Evolutionary conservation across 2,797 vertebrate species (phyloP).

Genomic region (Myripristis jacobus): DNA sequence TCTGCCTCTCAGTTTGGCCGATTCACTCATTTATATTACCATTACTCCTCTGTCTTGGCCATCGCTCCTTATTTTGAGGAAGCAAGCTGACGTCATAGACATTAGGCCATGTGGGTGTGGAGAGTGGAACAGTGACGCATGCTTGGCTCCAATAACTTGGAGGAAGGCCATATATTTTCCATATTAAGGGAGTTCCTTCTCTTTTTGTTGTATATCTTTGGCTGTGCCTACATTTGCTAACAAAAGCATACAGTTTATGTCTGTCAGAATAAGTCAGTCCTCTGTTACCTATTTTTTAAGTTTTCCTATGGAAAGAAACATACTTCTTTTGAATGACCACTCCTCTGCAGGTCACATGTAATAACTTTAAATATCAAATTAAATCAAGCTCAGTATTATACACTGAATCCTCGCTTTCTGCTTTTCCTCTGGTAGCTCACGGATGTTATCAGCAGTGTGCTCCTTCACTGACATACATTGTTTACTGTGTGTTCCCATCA

Average conservation of each 20-base stretch:
- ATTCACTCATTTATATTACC: conserved; percentile 28
- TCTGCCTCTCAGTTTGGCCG: conserved; percentile 13
- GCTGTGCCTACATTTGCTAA: conserved; percentile 22
- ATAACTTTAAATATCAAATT: conserved; percentile 11
- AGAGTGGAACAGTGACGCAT: conserved; percentile 75
- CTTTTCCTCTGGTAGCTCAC: not conserved
- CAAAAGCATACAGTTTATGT: conserved; percentile 16
- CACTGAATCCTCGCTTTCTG: not conserved
- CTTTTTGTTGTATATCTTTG: conserved; percentile 55
- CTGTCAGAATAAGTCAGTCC: conserved; percentile 1
- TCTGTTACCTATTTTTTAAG: not conserved
- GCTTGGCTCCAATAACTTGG: conserved; percentile 65
- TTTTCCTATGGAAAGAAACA: conserved; percentile 2
- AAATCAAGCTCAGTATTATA: conserved; percentile 14
- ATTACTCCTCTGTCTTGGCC: conserved; percentile 29
- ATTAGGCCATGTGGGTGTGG: conserved; percentile 76
- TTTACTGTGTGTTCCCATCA: conserved; percentile 54
- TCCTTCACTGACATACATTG: conserved; percentile 11
- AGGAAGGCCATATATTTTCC: conserved; percentile 78
- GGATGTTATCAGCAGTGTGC: conserved; percentile 4
- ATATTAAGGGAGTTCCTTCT: conserved; percentile 72
- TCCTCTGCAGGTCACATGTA: not conserved
- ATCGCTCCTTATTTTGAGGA: conserved; percentile 48
- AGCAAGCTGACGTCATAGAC: conserved; percentile 73
- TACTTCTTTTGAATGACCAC: not conserved